These are phyloP conservation scores for Calliopsis andreniformis DNA, from an alignment of 1,140 invertebrate genomes.

Conservation along the genomic window DNA sequence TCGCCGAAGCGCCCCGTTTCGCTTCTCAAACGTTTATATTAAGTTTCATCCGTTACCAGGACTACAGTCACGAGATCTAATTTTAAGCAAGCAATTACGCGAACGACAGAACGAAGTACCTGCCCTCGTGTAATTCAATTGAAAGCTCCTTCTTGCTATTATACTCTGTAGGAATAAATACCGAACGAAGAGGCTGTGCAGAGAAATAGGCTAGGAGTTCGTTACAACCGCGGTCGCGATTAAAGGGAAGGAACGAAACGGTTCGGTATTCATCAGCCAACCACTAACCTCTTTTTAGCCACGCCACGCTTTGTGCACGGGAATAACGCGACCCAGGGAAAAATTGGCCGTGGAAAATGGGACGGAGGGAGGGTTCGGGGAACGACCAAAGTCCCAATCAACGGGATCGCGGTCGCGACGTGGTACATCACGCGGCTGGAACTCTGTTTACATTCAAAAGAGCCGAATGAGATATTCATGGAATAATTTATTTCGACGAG, in stretches of 20 bases:
- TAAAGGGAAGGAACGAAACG: slow-evolving; percentile 45
- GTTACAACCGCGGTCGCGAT: slow-evolving; percentile 35
- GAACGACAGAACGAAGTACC: not conserved
- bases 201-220: slow-evolving; percentile 6
- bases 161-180: slow-evolving; percentile 1
- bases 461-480: slow-evolving; percentile 60
- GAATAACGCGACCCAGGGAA: slow-evolving; percentile 21
- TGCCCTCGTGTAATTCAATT: not conserved
- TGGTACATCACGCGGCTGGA: slow-evolving; percentile 25
- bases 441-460: slow-evolving; percentile 58
- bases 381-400: slow-evolving; percentile 49
- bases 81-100: slow-evolving; percentile 13
- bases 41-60: not conserved
- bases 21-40: not conserved
- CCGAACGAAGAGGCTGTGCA: not conserved
- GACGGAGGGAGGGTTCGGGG: not conserved
- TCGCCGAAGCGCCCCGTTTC: not conserved
- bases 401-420: slow-evolving; percentile 28
- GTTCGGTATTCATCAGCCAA: slow-evolving; percentile 45
- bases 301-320: slow-evolving; percentile 43
- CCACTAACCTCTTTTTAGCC: slow-evolving; percentile 45
- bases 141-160: not conserved
- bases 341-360: not conserved
- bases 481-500: slow-evolving; percentile 60
- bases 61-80: slow-evolving; percentile 12